Conservation (phyloP, 2,797 vertebrate species). For the Gadopsis bispinosus region DNA sequence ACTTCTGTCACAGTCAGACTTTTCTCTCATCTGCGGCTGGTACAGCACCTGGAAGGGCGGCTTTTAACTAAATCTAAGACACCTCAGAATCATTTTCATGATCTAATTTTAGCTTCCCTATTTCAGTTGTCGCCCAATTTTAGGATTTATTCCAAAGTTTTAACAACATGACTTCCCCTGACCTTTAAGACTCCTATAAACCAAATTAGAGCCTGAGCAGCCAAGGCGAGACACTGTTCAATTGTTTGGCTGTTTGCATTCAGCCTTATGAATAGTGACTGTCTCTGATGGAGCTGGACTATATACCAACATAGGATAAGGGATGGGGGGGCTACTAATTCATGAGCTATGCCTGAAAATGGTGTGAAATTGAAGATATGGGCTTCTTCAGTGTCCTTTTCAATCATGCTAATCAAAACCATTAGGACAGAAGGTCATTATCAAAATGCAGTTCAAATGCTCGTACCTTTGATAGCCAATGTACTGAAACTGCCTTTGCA, state of each 20-base stretch:
- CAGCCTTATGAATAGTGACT: neutral
- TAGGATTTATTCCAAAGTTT: conserved; percentile 41
- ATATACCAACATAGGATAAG: neutral
- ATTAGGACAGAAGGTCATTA: neutral
- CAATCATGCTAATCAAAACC: conserved; percentile 16
- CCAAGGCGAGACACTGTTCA: neutral
- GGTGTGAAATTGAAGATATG: neutral
- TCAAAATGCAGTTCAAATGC: neutral
- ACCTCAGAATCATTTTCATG: conserved; percentile 40
- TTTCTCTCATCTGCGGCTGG: conserved; percentile 48
- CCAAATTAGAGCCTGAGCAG: neutral
- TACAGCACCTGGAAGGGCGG: conserved; percentile 22
- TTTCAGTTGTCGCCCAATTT: conserved; percentile 45
- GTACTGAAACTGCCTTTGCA: neutral
- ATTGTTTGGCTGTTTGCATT: neutral
- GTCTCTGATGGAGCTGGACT: neutral
- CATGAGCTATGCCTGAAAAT: neutral
- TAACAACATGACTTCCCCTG: neutral
- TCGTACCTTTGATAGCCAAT: neutral
- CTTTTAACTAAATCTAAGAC: conserved; percentile 56
- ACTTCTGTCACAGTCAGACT: conserved; percentile 49
- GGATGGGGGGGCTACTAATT: neutral
- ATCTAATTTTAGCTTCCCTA: conserved; percentile 56
- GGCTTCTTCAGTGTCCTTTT: neutral
- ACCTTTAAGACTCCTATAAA: conserved; percentile 23